Percentiles rank a stretch among this genome's conserved stretches.
phyloP scores from a whole-genome alignment of 2,797 vertebrate genomes.

The Schizothorax lantsangensis region DNA sequence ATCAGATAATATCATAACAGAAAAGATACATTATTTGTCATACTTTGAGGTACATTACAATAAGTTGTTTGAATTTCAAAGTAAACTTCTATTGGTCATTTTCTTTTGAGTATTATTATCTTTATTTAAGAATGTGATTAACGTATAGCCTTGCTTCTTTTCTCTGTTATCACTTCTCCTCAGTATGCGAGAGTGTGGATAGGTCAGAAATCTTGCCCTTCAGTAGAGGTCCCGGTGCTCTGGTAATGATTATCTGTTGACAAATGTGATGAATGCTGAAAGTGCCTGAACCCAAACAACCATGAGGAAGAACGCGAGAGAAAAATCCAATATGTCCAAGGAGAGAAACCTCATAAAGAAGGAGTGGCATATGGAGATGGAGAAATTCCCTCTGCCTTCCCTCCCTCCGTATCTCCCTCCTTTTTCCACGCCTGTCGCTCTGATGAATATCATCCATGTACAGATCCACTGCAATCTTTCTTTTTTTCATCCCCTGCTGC shows the following conservation, averaged over 20 bases:
- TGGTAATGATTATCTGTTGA: constrained; percentile 53
- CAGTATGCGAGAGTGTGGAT: constrained; percentile 6
- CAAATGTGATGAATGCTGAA: constrained; percentile 46
- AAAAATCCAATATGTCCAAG: constrained; percentile 60
- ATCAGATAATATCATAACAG: neutral
- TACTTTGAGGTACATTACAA: neutral
- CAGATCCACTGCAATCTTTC: constrained; percentile 70
- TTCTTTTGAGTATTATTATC: neutral
- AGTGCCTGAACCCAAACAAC: constrained; percentile 43
- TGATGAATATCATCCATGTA: constrained; percentile 73
- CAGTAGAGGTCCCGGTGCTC: constrained; percentile 27
- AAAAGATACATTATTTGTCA: neutral
- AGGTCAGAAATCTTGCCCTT: constrained; percentile 37
- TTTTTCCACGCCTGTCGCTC: constrained; percentile 67
- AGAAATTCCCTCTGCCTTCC: constrained; percentile 64
- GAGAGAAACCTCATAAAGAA: constrained; percentile 67
- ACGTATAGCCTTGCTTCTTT: neutral
- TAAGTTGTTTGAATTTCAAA: neutral
- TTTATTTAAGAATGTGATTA: neutral
- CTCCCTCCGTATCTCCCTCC: constrained; percentile 54
- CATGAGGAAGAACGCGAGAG: neutral
- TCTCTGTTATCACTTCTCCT: neutral
- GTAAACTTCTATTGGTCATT: neutral
- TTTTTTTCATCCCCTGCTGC: constrained; percentile 57
- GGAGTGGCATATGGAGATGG: constrained; percentile 70